phyloP scores from a whole-genome alignment of 2,797 vertebrate species.

The Varecia variegata region DNA sequence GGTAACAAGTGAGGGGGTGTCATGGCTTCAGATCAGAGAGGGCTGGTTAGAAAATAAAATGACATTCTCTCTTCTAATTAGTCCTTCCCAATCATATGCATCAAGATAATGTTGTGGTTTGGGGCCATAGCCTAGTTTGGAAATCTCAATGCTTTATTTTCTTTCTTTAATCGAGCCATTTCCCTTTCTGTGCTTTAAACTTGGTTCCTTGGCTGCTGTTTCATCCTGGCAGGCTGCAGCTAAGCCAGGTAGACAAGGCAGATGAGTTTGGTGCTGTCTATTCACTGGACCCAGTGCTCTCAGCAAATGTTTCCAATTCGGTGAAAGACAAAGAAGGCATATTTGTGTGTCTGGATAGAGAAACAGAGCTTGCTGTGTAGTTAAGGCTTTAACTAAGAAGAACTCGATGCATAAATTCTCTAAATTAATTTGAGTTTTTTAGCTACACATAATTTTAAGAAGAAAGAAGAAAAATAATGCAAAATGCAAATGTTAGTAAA shows the following conservation, averaged over 20 bases:
- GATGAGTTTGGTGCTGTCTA: conserved; percentile 48
- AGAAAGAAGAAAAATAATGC: conserved; percentile 47
- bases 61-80: conserved; percentile 79
- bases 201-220: not conserved
- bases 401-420: conserved; percentile 7
- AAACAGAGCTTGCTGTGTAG: not conserved
- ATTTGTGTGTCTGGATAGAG: conserved; percentile 6
- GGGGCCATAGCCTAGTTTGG: conserved; percentile 63
- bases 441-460: conserved; percentile 45
- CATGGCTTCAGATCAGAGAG: conserved; percentile 76
- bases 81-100: conserved; percentile 72
- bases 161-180: conserved; percentile 50
- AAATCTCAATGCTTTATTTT: conserved; percentile 62
- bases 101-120: conserved; percentile 70
- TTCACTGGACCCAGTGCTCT: conserved; percentile 44
- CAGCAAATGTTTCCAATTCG: conserved; percentile 57
- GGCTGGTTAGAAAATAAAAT: conserved; percentile 79
- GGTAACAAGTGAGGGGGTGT: conserved; percentile 77
- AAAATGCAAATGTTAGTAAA: conserved; percentile 32
- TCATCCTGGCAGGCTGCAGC: conserved; percentile 16
- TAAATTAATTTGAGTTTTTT: conserved; percentile 26
- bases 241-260: conserved; percentile 35
- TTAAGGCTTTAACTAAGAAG: conserved; percentile 6
- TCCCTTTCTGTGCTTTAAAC: conserved; percentile 48
- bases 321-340: conserved; percentile 58